Evolutionary conservation across 2,113 vertebrate species (phyloP), one percentile per base, ranked within the genome.

Genomic region (Actenoides lindsayi): DNA sequence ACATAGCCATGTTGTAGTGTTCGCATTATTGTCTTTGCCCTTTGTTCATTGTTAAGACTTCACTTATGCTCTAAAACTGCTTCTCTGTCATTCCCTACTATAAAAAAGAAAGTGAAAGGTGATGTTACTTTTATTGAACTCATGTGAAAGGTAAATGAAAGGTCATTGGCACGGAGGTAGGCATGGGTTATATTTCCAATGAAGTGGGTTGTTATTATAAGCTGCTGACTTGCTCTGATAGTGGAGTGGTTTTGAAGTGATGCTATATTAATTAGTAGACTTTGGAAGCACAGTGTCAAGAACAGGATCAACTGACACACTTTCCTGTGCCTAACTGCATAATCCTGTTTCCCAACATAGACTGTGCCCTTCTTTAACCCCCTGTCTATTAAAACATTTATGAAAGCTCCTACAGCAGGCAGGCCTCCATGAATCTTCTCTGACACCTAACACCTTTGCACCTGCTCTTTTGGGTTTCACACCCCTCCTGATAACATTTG

Each of bases 371-470:
- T 79, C 59, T 87, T 87, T 84, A 91, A 19, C 30, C 46, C 41
- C 62, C 80, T 41, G 44, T 41, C 65, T 95, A 46, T 71, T 90
- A 87, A 96, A 95, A 94, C 9, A 79, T 93, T 95, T 93, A 90
- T 87, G 56, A 93, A 81, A 86, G 7, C 25, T 87, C 54, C 59
- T 56, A 39, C 48, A 93, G 46, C 88, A 92, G 41, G 71, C 87
- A 95, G 93, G n/a, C n/a, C 44, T 95, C 65, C 2, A 9, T 70
- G 65, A 91, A 85, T 89, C 50, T 87, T 31, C 53, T 94, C 82
- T 83, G 94, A 96, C 78, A 97, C 60, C 48, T 89, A 93, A 97
- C 90, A 94, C 94, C 85, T 97, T 95, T 92, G 91, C 96, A 96
- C 89, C 92, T 97, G 95, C 94, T 96, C 83, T 95, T 96, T 76